These are phyloP conservation scores for Drosophila orosa DNA, from an alignment of 1,140 invertebrate genomes.

Conservation along the genomic window DNA sequence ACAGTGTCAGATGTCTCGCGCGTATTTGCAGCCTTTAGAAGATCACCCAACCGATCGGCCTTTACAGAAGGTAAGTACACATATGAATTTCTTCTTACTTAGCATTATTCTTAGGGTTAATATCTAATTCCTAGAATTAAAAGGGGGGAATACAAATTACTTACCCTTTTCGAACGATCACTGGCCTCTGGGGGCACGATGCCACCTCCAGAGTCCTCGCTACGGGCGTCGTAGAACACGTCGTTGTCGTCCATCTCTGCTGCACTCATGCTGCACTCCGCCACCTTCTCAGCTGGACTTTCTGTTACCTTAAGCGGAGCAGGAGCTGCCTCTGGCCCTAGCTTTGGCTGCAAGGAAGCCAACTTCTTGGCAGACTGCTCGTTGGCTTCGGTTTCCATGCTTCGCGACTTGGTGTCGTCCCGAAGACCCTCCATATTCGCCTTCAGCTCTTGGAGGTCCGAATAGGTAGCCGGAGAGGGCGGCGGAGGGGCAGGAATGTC, in stretches of 20 bases:
- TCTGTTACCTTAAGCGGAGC: background rate
- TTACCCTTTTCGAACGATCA: conserved; percentile 27
- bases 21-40: background rate
- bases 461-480: conserved; percentile 78
- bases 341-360: background rate
- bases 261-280: background rate
- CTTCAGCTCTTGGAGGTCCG: conserved; percentile 75
- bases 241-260: conserved; percentile 68
- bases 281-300: background rate
- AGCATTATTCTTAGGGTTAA: no score
- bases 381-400: conserved; percentile 55
- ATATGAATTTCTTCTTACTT: background rate
- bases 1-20: background rate
- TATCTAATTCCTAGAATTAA: no score
- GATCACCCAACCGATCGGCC: background rate
- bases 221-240: conserved; percentile 80
- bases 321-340: background rate
- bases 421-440: conserved; percentile 72
- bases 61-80: background rate
- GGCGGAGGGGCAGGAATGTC: conserved; percentile 78
- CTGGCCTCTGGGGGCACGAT: background rate
- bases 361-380: conserved; percentile 13
- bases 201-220: conserved; percentile 65
- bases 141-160: background rate
- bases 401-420: conserved; percentile 73